phyloP scores from a whole-genome alignment of 2,113 vertebrate genomes.

The Nycticryphes semicollaris region DNA sequence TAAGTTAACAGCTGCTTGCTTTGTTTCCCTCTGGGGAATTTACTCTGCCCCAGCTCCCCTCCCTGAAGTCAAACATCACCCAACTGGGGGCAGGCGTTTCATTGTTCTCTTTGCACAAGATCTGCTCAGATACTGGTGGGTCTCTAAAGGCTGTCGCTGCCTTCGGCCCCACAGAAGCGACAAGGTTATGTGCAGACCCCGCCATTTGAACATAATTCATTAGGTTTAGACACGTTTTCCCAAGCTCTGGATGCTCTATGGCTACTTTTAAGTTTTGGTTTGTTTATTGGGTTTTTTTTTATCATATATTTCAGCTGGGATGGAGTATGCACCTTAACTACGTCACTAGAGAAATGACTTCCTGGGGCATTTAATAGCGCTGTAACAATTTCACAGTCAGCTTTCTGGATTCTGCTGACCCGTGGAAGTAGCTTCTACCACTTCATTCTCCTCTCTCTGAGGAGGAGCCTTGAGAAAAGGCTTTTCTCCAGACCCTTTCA shows the following conservation, averaged over 20 bases:
- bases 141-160: neutral
- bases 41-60: neutral
- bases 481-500: neutral
- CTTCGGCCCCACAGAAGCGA: neutral
- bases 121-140: neutral
- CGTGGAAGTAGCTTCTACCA: fast-evolving
- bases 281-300: neutral
- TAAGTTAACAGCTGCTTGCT: neutral
- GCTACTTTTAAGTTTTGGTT: neutral
- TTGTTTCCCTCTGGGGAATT: neutral
- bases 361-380: neutral
- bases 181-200: neutral
- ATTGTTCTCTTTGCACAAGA: neutral
- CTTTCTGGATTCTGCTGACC: neutral
- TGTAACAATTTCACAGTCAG: neutral
- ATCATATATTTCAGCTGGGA: neutral
- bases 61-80: neutral
- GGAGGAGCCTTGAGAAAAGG: neutral
- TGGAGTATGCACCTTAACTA: fast-evolving
- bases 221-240: neutral
- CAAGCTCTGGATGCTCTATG: neutral
- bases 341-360: neutral
- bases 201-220: neutral
- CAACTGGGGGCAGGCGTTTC: neutral
- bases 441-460: neutral